phyloP scores from a whole-genome alignment of 2,797 vertebrate genomes.

The Fistularia commersonii region DNA sequence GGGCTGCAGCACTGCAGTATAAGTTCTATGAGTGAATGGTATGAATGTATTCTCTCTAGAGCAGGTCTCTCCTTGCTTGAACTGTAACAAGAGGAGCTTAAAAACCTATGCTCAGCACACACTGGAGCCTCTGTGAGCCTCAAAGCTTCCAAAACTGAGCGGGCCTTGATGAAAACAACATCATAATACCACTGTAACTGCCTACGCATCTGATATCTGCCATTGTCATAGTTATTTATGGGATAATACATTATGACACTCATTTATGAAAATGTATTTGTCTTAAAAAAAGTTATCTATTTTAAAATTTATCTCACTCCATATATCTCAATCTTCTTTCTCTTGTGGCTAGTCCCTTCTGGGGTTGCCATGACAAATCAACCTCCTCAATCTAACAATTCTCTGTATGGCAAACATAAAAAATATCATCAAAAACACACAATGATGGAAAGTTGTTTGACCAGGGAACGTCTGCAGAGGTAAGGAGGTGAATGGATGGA shows the following conservation, averaged over 20 bases:
- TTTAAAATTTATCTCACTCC: no score
- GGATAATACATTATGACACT: no score
- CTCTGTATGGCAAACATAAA: no score
- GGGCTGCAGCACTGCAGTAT: conserved; percentile 9
- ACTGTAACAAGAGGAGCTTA: conserved; percentile 48
- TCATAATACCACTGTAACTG: conserved; percentile 35
- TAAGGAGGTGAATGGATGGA: neutral
- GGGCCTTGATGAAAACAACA: conserved; percentile 33
- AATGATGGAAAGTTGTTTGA: no score
- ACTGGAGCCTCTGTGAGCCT: conserved; percentile 47
- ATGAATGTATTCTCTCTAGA: conserved; percentile 39
- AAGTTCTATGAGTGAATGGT: conserved; percentile 24
- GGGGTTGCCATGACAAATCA: no score
- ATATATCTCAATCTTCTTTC: no score
- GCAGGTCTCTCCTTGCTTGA: conserved; percentile 39
- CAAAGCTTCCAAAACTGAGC: conserved; percentile 41
- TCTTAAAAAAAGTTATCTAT: no score
- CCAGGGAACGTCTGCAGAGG: neutral
- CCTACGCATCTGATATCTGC: conserved; percentile 15
- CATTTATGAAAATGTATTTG: no score
- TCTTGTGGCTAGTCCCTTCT: no score
- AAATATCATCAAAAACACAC: no score
- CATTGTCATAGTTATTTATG: no score
- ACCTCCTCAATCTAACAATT: no score
- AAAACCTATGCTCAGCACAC: conserved; percentile 48